Evolutionary conservation across 2,888 invertebrate genomes (phyloP).

Genomic region (Drosophila anomelani): DNA sequence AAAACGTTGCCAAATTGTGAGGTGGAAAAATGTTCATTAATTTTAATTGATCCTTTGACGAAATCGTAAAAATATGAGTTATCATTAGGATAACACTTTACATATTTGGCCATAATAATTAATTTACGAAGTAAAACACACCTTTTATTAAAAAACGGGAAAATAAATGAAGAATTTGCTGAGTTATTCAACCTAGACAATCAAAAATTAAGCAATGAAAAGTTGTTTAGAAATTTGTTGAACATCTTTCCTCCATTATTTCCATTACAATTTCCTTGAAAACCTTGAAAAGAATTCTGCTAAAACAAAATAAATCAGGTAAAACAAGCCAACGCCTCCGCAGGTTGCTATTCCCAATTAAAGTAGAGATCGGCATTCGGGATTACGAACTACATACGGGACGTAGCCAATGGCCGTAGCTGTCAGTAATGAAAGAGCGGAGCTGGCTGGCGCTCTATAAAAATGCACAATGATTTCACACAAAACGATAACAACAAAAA

Average conservation of each 20-base stretch:
- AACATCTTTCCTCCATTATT: neutral
- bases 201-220: neutral
- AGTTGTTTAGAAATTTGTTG: neutral
- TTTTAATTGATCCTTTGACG: no score
- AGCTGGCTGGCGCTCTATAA: conserved; percentile 32
- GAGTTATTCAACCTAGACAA: neutral
- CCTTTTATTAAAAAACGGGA: no score
- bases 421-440: conserved; percentile 67
- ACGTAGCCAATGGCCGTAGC: conserved; percentile 22
- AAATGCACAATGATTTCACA: conserved; percentile 70
- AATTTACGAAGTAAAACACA: no score
- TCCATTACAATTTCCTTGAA: neutral
- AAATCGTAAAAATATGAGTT: neutral
- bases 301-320: conserved; percentile 25
- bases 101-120: no score
- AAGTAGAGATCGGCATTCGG: conserved; percentile 30
- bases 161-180: neutral
- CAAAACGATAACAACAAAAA: conserved; percentile 66
- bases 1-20: no score
- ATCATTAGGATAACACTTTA: no score
- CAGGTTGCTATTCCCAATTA: conserved; percentile 38
- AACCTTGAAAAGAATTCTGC: conserved; percentile 6
- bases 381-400: conserved; percentile 16
- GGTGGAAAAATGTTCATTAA: no score
- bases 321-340: conserved; percentile 38